A percentile compares a stretch with the other conserved stretches of the same genome.
Conservation (phyloP, 2,888 invertebrate genomes). For the Hypolimnas misippus region DNA sequence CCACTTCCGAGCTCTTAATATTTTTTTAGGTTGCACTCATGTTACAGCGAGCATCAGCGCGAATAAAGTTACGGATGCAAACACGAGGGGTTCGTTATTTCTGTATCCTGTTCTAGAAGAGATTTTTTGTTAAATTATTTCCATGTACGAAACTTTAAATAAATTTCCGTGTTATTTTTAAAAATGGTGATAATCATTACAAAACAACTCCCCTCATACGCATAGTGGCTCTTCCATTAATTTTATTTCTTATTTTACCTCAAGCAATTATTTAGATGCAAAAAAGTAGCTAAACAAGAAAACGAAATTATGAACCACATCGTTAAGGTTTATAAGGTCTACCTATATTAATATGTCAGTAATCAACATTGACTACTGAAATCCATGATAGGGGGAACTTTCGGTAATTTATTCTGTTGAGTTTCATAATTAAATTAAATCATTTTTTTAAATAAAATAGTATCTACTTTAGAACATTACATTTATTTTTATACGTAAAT, state of each 20-base stretch:
- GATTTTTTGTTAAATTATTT: background rate
- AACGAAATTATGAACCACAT: too few relatives aligned
- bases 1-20: background rate
- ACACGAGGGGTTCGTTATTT: conserved; percentile 9
- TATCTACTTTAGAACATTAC: too few relatives aligned
- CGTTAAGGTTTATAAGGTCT: too few relatives aligned
- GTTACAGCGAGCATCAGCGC: conserved; percentile 7
- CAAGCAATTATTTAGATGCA: too few relatives aligned
- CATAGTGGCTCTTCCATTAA: background rate
- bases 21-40: conserved; percentile 5
- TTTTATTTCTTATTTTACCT: background rate
- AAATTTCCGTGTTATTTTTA: background rate
- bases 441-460: too few relatives aligned
- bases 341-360: too few relatives aligned
- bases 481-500: too few relatives aligned
- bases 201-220: background rate
- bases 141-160: background rate
- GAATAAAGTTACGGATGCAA: conserved; percentile 10
- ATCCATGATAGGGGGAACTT: too few relatives aligned
- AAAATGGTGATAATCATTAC: background rate
- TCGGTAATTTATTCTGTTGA: too few relatives aligned
- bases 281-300: too few relatives aligned
- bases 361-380: too few relatives aligned
- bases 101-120: background rate
- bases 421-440: too few relatives aligned